Evolutionary conservation across 2,888 invertebrate species (phyloP).

Genomic region (Nematopogon swammerdamellus): DNA sequence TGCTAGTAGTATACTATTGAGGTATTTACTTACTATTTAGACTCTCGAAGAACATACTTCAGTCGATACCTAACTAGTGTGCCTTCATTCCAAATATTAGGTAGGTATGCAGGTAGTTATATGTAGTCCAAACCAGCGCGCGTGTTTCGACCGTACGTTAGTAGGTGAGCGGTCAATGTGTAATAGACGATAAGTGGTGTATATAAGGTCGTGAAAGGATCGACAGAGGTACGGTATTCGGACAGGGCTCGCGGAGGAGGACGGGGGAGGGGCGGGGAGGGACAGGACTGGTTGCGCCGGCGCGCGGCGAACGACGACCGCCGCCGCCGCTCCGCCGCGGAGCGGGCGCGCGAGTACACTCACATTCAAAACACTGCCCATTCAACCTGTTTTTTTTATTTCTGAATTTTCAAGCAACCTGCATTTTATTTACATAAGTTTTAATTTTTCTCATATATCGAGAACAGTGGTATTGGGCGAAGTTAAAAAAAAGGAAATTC

Average conservation of each 20-base stretch:
- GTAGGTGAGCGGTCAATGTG: background rate
- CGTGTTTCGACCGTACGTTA: background rate
- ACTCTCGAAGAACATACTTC: no score
- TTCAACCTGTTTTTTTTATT: background rate
- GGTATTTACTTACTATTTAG: no score
- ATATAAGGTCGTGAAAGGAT: background rate
- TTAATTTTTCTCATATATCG: background rate
- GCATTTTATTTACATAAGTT: background rate
- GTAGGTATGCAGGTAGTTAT: no score
- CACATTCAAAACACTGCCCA: background rate
- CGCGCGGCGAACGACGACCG: background rate
- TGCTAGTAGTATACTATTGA: no score
- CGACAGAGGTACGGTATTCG: background rate
- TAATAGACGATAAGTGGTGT: background rate
- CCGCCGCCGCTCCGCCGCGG: no score
- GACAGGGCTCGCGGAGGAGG: background rate
- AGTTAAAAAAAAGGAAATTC: no score
- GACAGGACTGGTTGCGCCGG: background rate
- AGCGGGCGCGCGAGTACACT: background rate
- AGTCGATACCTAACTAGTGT: no score
- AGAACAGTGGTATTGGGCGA: no score
- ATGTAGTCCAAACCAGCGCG: no score
- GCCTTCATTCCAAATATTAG: no score
- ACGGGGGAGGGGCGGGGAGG: background rate
- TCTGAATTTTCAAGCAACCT: background rate